Conservation (phyloP, 2,888 invertebrate genomes). For the Hermaeophaga mercurialis region DNA sequence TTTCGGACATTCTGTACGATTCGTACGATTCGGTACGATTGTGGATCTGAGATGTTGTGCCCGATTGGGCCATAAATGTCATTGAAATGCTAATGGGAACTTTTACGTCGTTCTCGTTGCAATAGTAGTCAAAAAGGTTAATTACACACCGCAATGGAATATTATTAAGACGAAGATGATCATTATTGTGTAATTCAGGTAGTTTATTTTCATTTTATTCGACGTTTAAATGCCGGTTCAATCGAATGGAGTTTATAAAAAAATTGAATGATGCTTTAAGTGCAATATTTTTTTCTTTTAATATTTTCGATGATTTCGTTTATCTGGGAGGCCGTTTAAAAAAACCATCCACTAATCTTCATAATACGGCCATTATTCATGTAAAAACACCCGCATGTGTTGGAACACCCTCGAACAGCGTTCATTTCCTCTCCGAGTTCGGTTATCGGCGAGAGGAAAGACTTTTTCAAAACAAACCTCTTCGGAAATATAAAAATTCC, state of each 20-base stretch:
- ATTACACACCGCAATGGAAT: slow-evolving; percentile 11
- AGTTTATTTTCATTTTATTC: no score
- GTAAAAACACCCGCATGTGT: slow-evolving; percentile 28
- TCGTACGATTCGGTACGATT: no score
- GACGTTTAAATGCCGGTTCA: no score
- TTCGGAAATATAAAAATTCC: slow-evolving; percentile 50
- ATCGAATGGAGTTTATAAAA: no score
- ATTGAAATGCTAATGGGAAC: slow-evolving; percentile 11
- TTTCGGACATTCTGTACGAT: no score
- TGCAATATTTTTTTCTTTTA: no score
- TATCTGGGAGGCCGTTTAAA: slow-evolving; percentile 2
- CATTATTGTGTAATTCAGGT: no score
- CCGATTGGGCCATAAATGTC: slow-evolving; percentile 19
- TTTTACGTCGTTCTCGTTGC: slow-evolving; percentile 14
- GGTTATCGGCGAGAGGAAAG: slow-evolving; percentile 15
- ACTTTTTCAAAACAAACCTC: slow-evolving; percentile 46
- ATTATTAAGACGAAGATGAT: slow-evolving; percentile 21
- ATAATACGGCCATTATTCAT: slow-evolving; percentile 23
- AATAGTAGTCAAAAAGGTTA: slow-evolving; percentile 28
- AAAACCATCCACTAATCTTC: slow-evolving; percentile 15
- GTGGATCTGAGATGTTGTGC: no score
- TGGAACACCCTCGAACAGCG: slow-evolving; percentile 23
- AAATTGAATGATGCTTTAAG: no score
- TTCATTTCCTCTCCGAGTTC: slow-evolving; percentile 28
- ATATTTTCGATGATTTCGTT: no score